Evolutionary conservation across 2,113 vertebrate genomes (phyloP).

Genomic region (Daubentonia madagascariensis): DNA sequence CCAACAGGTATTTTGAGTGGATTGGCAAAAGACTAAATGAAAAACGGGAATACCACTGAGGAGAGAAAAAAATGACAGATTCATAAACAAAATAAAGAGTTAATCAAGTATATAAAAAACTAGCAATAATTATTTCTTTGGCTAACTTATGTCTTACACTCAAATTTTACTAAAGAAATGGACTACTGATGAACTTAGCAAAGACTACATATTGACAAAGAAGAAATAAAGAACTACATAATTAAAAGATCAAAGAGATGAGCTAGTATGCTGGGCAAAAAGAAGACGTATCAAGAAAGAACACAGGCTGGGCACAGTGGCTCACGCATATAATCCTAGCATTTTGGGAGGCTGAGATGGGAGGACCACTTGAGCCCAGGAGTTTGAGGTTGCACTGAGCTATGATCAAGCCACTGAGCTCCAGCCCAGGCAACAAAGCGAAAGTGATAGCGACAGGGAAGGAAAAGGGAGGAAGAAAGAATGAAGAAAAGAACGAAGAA

Average conservation of each 20-base stretch:
- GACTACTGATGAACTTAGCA: background rate
- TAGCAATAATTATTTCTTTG: background rate
- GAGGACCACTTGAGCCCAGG: no score
- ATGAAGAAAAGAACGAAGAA: no score
- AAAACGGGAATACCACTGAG: background rate
- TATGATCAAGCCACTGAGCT: no score
- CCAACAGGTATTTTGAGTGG: background rate
- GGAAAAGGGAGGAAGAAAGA: no score
- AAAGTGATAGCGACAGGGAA: no score
- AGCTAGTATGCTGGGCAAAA: background rate
- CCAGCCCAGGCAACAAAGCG: no score
- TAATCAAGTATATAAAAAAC: background rate
- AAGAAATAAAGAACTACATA: background rate
- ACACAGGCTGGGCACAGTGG: no score
- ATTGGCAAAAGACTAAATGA: background rate
- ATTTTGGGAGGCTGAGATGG: no score
- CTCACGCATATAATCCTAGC: no score
- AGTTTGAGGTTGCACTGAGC: no score
- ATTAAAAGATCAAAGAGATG: background rate
- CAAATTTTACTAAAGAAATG: background rate
- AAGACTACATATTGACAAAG: background rate
- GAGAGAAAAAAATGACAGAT: background rate
- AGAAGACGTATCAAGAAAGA: background rate
- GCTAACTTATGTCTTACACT: background rate
- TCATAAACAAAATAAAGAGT: background rate